Evolutionary conservation across 2,113 vertebrate species (phyloP).

Genomic region (Halichoeres trimaculatus): DNA sequence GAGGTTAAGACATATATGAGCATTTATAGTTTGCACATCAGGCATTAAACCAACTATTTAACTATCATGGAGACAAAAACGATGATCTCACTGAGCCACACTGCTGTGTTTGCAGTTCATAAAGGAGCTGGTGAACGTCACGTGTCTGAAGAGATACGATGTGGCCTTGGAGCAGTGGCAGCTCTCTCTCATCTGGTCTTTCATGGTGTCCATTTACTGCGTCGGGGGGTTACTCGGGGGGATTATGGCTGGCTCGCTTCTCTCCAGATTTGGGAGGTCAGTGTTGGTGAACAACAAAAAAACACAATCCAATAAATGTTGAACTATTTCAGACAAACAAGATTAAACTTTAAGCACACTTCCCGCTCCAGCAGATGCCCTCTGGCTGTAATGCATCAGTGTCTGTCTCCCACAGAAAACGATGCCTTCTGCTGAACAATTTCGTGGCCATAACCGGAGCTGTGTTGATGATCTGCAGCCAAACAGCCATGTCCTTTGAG

Average conservation of each 20-base stretch:
- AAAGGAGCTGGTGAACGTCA: conserved; percentile 78
- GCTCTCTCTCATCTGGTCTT: conserved; percentile 82
- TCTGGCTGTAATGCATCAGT: background rate
- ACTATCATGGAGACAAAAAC: too few relatives aligned
- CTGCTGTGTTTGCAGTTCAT: conserved; percentile 69
- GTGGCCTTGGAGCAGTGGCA: conserved; percentile 66
- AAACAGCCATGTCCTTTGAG: conserved; percentile 78
- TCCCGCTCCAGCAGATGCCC: background rate
- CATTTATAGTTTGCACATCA: too few relatives aligned
- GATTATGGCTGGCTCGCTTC: conserved; percentile 29
- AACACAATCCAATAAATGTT: background rate
- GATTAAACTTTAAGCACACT: background rate
- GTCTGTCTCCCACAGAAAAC: conserved; percentile 70
- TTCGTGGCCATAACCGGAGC: conserved; percentile 72
- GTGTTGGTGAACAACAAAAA: background rate
- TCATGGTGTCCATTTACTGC: conserved; percentile 79
- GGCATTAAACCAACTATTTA: too few relatives aligned
- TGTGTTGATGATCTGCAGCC: conserved; percentile 78
- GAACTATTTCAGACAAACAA: background rate
- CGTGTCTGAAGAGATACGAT: conserved; percentile 73
- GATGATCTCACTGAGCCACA: too few relatives aligned
- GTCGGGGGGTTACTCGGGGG: conserved; percentile 78
- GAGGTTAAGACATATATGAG: too few relatives aligned
- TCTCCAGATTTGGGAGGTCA: conserved; percentile 74
- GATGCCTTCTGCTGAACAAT: conserved; percentile 77